Percentiles rank a stretch among this genome's conserved stretches.
Evolutionary conservation across 2,888 invertebrate genomes (phyloP).

Genomic region (Antitype chi): DNA sequence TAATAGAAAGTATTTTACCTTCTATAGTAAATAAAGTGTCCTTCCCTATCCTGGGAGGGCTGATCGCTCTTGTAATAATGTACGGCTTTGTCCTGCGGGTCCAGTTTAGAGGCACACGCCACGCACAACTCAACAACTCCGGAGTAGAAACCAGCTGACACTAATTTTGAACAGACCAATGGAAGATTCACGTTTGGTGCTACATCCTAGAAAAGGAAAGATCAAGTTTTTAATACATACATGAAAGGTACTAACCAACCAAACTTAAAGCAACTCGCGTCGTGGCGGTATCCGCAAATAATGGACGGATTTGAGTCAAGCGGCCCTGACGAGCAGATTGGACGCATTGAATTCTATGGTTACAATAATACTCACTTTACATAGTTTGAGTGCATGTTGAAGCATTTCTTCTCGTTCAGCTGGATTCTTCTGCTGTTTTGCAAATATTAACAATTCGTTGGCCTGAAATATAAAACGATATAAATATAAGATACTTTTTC

Average conservation of each 20-base stretch:
- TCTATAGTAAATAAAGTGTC: slow-evolving; percentile 93
- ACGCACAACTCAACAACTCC: slow-evolving; percentile 97
- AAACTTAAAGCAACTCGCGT: not conserved
- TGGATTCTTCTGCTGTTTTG: slow-evolving; percentile 93
- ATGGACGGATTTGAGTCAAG: not conserved
- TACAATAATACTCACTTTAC: slow-evolving; percentile 91
- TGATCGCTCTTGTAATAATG: slow-evolving; percentile 97
- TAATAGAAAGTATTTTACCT: slow-evolving; percentile 81
- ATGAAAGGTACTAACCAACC: not conserved
- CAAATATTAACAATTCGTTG: slow-evolving; percentile 96
- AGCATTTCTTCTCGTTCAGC: slow-evolving; percentile 95
- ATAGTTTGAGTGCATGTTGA: slow-evolving; percentile 94
- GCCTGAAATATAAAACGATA: slow-evolving; percentile 89
- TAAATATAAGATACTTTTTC: not conserved
- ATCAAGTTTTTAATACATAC: not conserved
- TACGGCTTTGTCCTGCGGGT: slow-evolving; percentile 96
- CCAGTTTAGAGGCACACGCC: slow-evolving; percentile 96
- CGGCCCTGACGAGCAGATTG: not conserved
- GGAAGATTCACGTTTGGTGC: slow-evolving; percentile 96
- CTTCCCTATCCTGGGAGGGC: slow-evolving; percentile 95
- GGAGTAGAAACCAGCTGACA: slow-evolving; percentile 94
- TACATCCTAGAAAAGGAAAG: slow-evolving; percentile 90
- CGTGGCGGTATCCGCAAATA: not conserved
- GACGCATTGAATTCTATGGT: not conserved
- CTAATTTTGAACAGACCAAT: slow-evolving; percentile 96